A percentile compares a stretch with the other conserved stretches of the same genome.
Conservation (phyloP, 2,888 invertebrate genomes). For the Amphipyra berbera region DNA sequence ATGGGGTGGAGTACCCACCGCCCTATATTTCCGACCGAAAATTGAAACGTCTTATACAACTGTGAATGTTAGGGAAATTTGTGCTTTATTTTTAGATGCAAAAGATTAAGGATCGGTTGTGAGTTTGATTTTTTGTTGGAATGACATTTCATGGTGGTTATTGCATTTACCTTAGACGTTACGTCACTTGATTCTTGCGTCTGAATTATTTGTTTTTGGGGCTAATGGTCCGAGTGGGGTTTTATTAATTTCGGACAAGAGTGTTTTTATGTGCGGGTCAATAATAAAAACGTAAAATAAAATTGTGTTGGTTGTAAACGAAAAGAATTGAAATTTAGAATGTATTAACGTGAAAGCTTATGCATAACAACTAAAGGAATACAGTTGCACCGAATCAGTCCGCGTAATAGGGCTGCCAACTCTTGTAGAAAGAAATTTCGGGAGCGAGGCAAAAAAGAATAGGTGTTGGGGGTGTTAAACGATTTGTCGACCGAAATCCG, state of each 20-base stretch:
- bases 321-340: background rate
- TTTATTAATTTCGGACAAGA: constrained; percentile 37
- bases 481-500: too few relatives aligned
- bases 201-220: constrained; percentile 54
- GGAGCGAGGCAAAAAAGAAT: too few relatives aligned
- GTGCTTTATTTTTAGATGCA: constrained; percentile 44
- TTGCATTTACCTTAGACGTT: constrained; percentile 65
- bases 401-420: too few relatives aligned
- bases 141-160: constrained; percentile 58
- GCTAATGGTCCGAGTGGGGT: constrained; percentile 25
- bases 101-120: constrained; percentile 53
- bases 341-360: background rate
- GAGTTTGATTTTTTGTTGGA: constrained; percentile 37
- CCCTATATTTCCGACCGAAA: constrained; percentile 72
- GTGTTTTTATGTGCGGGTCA: constrained; percentile 23
- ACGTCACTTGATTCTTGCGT: constrained; percentile 55
- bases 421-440: too few relatives aligned
- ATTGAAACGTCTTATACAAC: constrained; percentile 67
- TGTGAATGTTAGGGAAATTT: constrained; percentile 45
- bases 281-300: constrained; percentile 3
- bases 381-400: background rate
- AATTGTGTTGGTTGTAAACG: too few relatives aligned
- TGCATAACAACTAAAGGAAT: background rate
- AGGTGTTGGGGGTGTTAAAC: too few relatives aligned
- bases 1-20: constrained; percentile 72